Conservation (phyloP, 2,888 invertebrate species). For the Sarcophaga variegata region DNA sequence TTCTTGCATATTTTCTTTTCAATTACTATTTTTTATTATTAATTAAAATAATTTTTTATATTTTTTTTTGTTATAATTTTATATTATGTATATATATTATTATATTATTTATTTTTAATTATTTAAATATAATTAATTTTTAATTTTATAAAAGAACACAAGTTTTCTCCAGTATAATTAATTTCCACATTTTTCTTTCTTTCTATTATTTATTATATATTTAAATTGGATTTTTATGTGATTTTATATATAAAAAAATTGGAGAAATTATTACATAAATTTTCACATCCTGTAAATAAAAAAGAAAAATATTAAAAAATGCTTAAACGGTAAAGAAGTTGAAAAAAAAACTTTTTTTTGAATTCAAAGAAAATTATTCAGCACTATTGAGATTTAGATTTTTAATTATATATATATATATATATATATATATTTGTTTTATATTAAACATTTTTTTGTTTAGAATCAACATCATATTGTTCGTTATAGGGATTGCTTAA, state of each 20-base stretch:
- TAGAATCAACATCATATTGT: too few species aligned
- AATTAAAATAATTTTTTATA: slow-evolving; percentile 45
- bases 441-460: too few species aligned
- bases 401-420: too few species aligned
- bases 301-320: slow-evolving; percentile 50
- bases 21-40: slow-evolving; percentile 27
- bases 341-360: slow-evolving; percentile 22
- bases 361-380: slow-evolving; percentile 43
- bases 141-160: slow-evolving; percentile 72
- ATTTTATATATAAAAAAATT: slow-evolving; percentile 61
- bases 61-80: slow-evolving; percentile 20
- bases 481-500: too few species aligned
- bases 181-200: slow-evolving; percentile 65
- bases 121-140: slow-evolving; percentile 49
- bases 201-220: slow-evolving; percentile 44
- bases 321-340: not conserved
- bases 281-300: slow-evolving; percentile 73
- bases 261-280: slow-evolving; percentile 70
- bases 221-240: slow-evolving; percentile 59
- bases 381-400: too few species aligned
- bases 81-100: not conserved
- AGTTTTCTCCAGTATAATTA: slow-evolving; percentile 71
- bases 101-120: slow-evolving; percentile 15
- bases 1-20: slow-evolving; percentile 15
- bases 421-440: too few species aligned